phyloP scores from a whole-genome alignment of 1,140 invertebrate species.

The Coenobita brevimanus region DNA sequence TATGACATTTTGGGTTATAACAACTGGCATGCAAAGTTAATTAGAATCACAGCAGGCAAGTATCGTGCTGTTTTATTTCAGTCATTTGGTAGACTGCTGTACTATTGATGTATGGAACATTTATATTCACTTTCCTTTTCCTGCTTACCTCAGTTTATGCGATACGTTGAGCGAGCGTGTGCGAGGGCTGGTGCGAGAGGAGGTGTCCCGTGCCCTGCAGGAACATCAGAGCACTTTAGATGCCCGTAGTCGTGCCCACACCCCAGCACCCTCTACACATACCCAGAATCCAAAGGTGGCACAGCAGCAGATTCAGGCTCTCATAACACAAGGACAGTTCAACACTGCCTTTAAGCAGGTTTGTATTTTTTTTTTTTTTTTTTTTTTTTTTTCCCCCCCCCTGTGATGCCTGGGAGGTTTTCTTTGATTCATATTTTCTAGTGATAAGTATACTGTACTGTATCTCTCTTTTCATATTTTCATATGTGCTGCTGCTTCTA shows the following conservation, averaged over 20 bases:
- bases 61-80: no score
- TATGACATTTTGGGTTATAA: no score
- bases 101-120: slow-evolving; percentile 59
- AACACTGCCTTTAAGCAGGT: slow-evolving; percentile 89
- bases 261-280: slow-evolving; percentile 80
- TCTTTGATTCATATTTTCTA: no score
- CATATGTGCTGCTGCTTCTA: no score
- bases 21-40: no score
- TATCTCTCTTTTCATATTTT: no score
- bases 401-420: no score
- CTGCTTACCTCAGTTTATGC: slow-evolving; percentile 2
- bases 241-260: slow-evolving; percentile 80
- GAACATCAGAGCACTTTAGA: slow-evolving; percentile 78
- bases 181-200: slow-evolving; percentile 74
- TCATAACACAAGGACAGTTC: slow-evolving; percentile 83
- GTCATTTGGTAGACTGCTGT: no score
- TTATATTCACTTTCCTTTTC: slow-evolving; percentile 19
- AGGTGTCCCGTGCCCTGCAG: slow-evolving; percentile 78
- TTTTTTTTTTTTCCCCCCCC: no score
- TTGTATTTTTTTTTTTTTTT: slow-evolving; percentile 50
- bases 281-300: slow-evolving; percentile 78
- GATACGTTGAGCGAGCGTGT: slow-evolving; percentile 46
- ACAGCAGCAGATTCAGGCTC: slow-evolving; percentile 82
- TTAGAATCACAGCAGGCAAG: no score
- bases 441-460: no score